Base-by-base conservation (phyloP, 2,888 invertebrate species). In the Monoplex corrugatus region DNA sequence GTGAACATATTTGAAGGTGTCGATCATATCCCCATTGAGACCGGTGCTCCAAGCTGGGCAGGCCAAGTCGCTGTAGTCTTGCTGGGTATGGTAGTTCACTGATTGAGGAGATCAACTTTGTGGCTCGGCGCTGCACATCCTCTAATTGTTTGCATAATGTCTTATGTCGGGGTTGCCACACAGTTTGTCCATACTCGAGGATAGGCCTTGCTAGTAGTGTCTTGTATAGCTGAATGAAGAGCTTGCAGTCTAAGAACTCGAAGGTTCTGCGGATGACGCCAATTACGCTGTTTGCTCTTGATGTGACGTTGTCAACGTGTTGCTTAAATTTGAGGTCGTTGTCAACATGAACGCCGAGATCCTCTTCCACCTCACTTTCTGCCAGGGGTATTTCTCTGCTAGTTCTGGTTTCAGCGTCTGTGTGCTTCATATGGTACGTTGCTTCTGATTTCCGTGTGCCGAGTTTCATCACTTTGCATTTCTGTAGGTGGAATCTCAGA, bases 361-460 rank as follows among this genome's bases (percentile, higher is more conserved):
- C 63, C 23, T 28, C 63, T 63, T 63, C 63, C 23, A 63, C 63
- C 63, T 13, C 63, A 63, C 63, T 63, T 63, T 63, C 63, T 63
- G 63, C 63, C 63, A 63, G 63, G 63, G 63, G 63, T 63, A 63
- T 63, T 63, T 63, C 63, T 63, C 63, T 63, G 63, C 63, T 63
- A 23, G 63, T 23, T 63, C 63, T 28, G 63, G 63, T 63, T 63
- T 63, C 63, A 63, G 63, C 63, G 23, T 63, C 63, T 63, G 63
- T 63, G 23, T 63, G 23, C 63, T 63, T 63, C 63, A 63, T 63
- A 63, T 63, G 63, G 8, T 63, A 63, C 23, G 63, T 63, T 63
- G 63, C 63, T 63, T 63, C 63, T 63, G 63, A 63, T 63, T 16
- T 63, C 63, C 63, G 63, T 63, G 63, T 63, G 63, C 63, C 63